Evolutionary conservation across 2,113 vertebrate genomes (phyloP).

Genomic region (Alethe castanea): DNA sequence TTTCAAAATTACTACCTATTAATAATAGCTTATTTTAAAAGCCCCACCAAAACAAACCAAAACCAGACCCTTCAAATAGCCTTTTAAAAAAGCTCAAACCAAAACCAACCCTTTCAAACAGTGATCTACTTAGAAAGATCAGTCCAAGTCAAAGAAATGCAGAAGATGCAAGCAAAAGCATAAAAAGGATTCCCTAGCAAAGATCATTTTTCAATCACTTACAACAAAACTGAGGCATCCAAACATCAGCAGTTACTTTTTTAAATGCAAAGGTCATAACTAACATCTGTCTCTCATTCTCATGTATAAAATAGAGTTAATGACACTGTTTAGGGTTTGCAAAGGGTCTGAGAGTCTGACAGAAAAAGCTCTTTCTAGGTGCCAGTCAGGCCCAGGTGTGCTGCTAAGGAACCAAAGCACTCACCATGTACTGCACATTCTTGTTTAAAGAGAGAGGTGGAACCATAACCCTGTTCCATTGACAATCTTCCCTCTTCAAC

Average conservation of each 20-base stretch:
- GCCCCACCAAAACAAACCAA: background rate
- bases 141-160: background rate
- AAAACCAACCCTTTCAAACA: background rate
- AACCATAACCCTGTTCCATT: background rate
- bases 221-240: background rate
- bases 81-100: background rate
- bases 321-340: no score
- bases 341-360: background rate
- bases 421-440: background rate
- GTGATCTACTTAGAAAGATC: background rate
- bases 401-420: background rate
- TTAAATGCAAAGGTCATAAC: rapidly evolving
- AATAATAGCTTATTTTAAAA: background rate
- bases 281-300: background rate
- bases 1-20: background rate
- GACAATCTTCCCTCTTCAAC: background rate
- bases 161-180: background rate
- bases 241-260: background rate
- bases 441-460: background rate
- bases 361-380: background rate
- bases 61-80: background rate
- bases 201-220: background rate
- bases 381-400: background rate
- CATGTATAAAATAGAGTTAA: background rate
- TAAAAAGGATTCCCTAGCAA: background rate